These are phyloP conservation scores for Strix aluco DNA, from an alignment of 2,113 vertebrate species.

Conservation along the genomic window DNA sequence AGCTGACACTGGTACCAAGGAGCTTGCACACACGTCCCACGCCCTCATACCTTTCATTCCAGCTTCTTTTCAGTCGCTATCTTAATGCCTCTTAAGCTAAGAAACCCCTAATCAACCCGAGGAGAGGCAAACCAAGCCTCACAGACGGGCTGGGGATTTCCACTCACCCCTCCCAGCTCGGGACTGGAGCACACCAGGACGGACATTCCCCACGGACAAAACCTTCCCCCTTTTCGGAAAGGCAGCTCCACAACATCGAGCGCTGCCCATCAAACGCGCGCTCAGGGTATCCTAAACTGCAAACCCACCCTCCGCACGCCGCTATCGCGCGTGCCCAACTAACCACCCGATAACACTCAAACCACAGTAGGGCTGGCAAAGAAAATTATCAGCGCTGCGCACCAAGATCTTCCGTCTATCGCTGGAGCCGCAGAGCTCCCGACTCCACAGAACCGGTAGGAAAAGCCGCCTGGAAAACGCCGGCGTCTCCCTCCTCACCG, in stretches of 20 bases:
- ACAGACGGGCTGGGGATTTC: neutral
- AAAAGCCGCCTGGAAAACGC: neutral
- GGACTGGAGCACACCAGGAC: neutral
- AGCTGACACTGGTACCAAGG: neutral
- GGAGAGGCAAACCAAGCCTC: neutral
- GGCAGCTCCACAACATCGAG: accelerated
- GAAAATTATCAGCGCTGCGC: neutral
- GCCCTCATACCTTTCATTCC: conserved; percentile 55
- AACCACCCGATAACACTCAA: neutral
- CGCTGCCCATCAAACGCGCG: accelerated
- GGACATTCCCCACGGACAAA: neutral
- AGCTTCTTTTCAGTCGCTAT: neutral
- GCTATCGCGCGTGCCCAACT: accelerated
- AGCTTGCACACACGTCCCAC: neutral
- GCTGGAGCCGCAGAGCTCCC: neutral
- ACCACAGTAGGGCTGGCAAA: neutral
- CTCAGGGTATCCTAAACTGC: neutral
- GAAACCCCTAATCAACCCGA: neutral
- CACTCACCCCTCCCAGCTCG: neutral
- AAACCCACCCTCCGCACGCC: accelerated
- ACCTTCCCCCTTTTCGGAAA: neutral
- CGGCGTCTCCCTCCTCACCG: neutral
- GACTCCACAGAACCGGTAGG: neutral
- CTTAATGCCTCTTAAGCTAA: neutral
- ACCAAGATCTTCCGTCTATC: accelerated